phyloP scores from a whole-genome alignment of 2,797 vertebrate genomes.

The Peromyscus nudipes region DNA sequence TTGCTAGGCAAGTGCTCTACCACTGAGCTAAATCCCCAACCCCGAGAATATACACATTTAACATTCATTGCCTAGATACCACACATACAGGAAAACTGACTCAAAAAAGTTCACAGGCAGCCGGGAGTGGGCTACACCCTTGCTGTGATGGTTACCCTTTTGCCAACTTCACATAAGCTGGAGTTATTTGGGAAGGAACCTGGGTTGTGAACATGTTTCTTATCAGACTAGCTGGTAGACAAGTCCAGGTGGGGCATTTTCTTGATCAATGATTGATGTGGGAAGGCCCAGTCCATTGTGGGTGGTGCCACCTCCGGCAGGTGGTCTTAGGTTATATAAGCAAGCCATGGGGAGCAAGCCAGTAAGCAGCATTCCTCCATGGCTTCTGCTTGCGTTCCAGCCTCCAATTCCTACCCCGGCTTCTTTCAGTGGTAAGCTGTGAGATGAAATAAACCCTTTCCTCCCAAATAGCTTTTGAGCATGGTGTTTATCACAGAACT shows the following conservation, averaged over 20 bases:
- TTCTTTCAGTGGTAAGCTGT: background rate
- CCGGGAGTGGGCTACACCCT: background rate
- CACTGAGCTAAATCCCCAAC: no score
- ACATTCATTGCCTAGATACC: background rate
- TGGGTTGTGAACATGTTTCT: background rate
- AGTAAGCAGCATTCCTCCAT: background rate
- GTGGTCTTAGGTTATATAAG: background rate
- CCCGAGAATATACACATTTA: background rate
- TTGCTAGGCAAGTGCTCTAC: no score
- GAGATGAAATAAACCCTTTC: background rate
- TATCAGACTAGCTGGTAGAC: background rate
- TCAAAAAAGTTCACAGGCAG: background rate
- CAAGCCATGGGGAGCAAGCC: background rate
- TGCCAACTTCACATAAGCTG: background rate
- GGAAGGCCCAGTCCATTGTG: background rate
- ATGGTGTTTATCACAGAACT: background rate
- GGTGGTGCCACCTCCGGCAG: background rate
- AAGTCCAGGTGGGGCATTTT: background rate
- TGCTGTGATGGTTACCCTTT: background rate
- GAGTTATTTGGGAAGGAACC: background rate
- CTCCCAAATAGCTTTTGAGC: background rate
- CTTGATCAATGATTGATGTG: background rate
- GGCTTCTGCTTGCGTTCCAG: background rate
- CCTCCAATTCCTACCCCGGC: background rate
- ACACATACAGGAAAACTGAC: conserved; percentile 6